Evolutionary conservation across 1,140 invertebrate genomes (phyloP).

Genomic region (Drosophila jambulina): DNA sequence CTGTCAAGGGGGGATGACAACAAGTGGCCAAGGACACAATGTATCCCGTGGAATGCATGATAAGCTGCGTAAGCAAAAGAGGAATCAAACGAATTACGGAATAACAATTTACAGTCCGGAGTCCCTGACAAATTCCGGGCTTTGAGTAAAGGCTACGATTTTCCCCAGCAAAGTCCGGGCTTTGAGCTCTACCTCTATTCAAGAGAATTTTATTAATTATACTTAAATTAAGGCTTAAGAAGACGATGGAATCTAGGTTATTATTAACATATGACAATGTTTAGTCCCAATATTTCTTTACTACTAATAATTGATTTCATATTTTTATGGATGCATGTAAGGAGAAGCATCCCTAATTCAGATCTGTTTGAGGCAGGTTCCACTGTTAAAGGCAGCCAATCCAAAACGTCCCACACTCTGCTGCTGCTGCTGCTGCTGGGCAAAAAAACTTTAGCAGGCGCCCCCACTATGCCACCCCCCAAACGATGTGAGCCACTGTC

Average conservation of each 20-base stretch:
- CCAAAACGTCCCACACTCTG: neutral
- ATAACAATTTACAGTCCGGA: constrained; percentile 53
- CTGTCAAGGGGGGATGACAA: constrained; percentile 39
- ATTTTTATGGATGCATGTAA: neutral
- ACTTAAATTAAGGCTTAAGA: too few relatives aligned
- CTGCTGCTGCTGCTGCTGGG: neutral
- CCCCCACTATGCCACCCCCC: constrained; percentile 12
- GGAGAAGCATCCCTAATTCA: neutral
- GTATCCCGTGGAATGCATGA: constrained; percentile 55
- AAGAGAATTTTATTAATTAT: too few relatives aligned
- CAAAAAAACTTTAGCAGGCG: constrained; percentile 48
- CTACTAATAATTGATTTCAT: too few relatives aligned
- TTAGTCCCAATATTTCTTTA: too few relatives aligned
- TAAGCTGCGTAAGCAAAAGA: constrained; percentile 60
- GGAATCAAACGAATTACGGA: constrained; percentile 52
- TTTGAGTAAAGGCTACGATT: neutral
- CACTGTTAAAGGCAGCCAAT: constrained; percentile 9
- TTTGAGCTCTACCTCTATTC: too few relatives aligned
- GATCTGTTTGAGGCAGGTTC: neutral
- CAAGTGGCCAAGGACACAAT: constrained; percentile 67
- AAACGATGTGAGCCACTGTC: constrained; percentile 73
- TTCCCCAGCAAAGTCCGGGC: too few relatives aligned
- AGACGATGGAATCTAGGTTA: too few relatives aligned
- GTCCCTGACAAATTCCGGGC: neutral
- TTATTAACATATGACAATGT: too few relatives aligned